Conservation (phyloP, 2,797 vertebrate genomes). For the Falco novaeseelandiae region DNA sequence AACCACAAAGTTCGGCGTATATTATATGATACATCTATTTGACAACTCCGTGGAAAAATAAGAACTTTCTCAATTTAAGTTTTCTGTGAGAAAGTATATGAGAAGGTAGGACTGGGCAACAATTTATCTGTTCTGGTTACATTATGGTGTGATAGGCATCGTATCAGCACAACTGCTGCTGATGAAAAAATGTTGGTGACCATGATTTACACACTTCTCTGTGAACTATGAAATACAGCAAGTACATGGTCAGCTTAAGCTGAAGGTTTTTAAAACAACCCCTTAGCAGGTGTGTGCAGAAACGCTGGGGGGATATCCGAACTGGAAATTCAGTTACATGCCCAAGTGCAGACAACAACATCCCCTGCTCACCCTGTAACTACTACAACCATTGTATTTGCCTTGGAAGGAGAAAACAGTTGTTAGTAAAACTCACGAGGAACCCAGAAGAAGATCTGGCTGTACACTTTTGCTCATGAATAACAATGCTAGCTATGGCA, state of each 20-base stretch:
- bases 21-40: neutral
- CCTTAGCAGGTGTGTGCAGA: neutral
- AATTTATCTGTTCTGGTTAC: neutral
- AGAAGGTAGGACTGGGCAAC: neutral
- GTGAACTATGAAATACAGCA: neutral
- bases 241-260: neutral
- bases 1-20: neutral
- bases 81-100: neutral
- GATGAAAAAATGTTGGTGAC: neutral
- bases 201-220: neutral
- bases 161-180: neutral
- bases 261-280: neutral
- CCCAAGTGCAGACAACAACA: neutral
- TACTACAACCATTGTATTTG: neutral
- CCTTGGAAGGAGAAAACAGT: neutral
- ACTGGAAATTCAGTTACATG: neutral
- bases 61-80: neutral
- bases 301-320: neutral
- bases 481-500: neutral
- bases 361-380: neutral
- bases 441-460: neutral
- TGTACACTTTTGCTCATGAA: neutral
- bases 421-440: neutral
- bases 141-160: neutral
- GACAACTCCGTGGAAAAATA: neutral